Evolutionary conservation across 2,888 invertebrate species (phyloP), one percentile per base, ranked within the genome.

Genomic region (Mayetiola destructor): DNA sequence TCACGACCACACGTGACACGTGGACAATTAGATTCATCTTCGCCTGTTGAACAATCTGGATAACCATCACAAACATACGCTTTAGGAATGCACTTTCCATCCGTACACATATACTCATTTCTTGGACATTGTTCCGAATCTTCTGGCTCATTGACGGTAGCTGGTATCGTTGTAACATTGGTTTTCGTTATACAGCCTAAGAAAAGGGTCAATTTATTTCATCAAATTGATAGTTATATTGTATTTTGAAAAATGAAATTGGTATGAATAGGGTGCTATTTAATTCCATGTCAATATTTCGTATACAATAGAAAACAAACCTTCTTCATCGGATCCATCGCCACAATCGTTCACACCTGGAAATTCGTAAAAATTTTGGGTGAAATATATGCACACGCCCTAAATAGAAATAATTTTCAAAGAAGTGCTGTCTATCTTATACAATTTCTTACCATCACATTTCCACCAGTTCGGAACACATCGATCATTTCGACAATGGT

Each of bases 401-500:
- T 10, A 32, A 32, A 32, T 32, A 9, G 10, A 32, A 32, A 32
- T 32, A 6, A 10, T 32, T 32, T 32, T 32, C 32, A 32, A n/a
- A n/a, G n/a, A n/a, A n/a, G n/a, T n/a, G n/a, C n/a, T n/a, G n/a
- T n/a, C n/a, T n/a, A n/a, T n/a, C n/a, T n/a, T 32, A 10, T 9
- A 32, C 32, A 32, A 9, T 32, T 32, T 10, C 32, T 10, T 9
- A 9, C 6, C 78, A 64, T 88, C 88, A 66, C 88, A 88, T 61
- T 84, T 80, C 88, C 86, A 86, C 83, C 85, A 85, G 61, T 81
- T 80, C 0, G 86, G 86, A 52, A 87, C 75, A 64, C 86, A 87
- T 67, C 80, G 81, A 10, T 73, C 77, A 63, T 83, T 84, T 18
- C 75, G 71, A 64, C 88, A 88, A 62, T 76, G 78, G 66, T 85